These are phyloP conservation scores for Coenonympha arcania DNA, from an alignment of 2,888 invertebrate species.

Conservation along the genomic window DNA sequence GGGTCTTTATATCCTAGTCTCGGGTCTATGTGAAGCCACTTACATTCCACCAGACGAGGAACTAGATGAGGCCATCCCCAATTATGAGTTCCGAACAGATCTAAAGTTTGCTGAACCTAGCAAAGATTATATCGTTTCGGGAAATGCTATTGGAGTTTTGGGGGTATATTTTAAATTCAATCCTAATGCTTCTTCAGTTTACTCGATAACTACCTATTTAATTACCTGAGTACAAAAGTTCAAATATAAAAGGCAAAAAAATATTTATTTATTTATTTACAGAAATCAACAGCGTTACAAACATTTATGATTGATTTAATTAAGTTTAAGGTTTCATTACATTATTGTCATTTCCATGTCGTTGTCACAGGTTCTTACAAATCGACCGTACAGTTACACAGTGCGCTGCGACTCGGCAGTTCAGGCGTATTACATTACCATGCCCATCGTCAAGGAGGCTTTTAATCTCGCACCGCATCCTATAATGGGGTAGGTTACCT, in stretches of 20 bases:
- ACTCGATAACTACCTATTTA: neutral
- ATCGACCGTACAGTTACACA: constrained; percentile 71
- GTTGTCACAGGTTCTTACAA: constrained; percentile 60
- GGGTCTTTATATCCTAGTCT: constrained; percentile 58
- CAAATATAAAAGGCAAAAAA: too few species aligned
- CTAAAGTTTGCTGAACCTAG: constrained; percentile 61
- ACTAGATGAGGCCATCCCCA: constrained; percentile 67
- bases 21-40: constrained; percentile 58
- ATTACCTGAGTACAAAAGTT: neutral
- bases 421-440: constrained; percentile 61
- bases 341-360: too few species aligned
- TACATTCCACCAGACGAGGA: constrained; percentile 58
- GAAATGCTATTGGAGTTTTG: constrained; percentile 76
- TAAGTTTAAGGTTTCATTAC: too few species aligned
- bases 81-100: constrained; percentile 70
- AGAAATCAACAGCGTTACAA: too few species aligned
- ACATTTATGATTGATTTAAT: too few species aligned
- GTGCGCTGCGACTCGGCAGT: constrained; percentile 75
- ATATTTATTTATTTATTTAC: too few species aligned
- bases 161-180: constrained; percentile 54
- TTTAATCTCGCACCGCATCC: constrained; percentile 62
- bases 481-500: constrained; percentile 54
- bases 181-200: neutral
- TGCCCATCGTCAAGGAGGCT: constrained; percentile 59
- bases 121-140: constrained; percentile 75